Evolutionary conservation across 1,140 invertebrate species (phyloP), one percentile per base, ranked within the genome.

Genomic region (Aradophagus sp.): DNA sequence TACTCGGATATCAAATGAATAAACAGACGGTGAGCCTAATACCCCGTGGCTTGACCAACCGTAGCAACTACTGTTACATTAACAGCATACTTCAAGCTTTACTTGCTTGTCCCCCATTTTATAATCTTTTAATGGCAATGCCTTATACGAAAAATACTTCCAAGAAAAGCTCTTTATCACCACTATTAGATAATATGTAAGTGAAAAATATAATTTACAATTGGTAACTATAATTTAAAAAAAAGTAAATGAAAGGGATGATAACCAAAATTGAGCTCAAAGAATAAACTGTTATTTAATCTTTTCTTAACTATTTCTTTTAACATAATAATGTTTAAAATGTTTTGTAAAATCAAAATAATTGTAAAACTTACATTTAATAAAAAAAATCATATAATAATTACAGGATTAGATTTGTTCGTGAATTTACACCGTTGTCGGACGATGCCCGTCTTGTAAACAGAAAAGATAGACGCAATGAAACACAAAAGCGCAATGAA

Each of bases 41-140:
- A 76, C 96, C 95, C 0, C 89, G 95, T 45, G 96, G 96, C 6
- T 88, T 98, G 10, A 93, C 91, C 26, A 98, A 98, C 84, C 90
- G 92, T 42, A 95, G 93, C 38, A 98, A 97, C 87, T 97, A 95
- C 86, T 98, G 96, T 85, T 98, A 97, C 77, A 95, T 97, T 16
- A 98, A 98, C 86, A 95, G 96, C 17, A 94, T 93, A 53, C 84
- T 96, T 23, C 94, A 96, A 87, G 95, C 96, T 0, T 85, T 98
- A 39, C 86, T 98, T 0, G 95, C 94, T 15, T 98, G 96, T 83
- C 93, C 96, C 11, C 95, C 96, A 0, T 95, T 98, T 86, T 97
- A 95, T 80, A 96, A 97, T 86, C 87, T 97, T 75, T 85, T 98
- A 67, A 91, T 90, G 72, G 89, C 91, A 31, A 82, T 93, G 70